phyloP scores from a whole-genome alignment of 2,113 vertebrate genomes.

The Tragelaphus scriptus region DNA sequence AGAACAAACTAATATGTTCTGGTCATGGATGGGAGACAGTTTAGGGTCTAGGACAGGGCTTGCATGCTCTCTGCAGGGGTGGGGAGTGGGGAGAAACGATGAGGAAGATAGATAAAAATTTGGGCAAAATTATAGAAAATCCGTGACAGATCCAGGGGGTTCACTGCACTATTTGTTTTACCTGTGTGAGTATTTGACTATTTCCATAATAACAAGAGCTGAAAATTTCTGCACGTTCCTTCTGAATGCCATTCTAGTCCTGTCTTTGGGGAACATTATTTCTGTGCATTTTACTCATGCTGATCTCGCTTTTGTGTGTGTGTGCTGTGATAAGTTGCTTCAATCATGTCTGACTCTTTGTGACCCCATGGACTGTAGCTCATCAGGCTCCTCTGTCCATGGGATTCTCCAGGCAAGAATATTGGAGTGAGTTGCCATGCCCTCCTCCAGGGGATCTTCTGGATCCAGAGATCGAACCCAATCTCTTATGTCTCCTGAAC shows the following conservation, averaged over 20 bases:
- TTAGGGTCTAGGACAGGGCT: too few relatives aligned
- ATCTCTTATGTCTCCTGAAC: neutral
- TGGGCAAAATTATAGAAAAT: neutral
- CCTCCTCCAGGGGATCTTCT: neutral
- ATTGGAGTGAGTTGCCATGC: neutral
- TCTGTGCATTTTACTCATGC: neutral
- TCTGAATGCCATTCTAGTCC: neutral
- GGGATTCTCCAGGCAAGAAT: neutral
- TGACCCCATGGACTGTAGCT: neutral
- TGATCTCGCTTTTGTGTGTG: neutral
- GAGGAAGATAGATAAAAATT: neutral
- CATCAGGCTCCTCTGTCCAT: neutral
- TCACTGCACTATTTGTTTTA: neutral
- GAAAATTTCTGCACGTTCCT: neutral
- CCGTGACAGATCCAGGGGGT: neutral
- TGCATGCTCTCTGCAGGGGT: neutral
- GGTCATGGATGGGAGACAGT: neutral
- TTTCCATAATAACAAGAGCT: neutral
- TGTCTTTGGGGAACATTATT: neutral
- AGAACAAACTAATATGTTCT: neutral
- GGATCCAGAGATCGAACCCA: accelerated
- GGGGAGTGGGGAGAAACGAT: neutral
- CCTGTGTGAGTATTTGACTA: neutral
- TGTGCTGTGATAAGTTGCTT: neutral
- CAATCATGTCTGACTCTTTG: neutral